Evolutionary conservation across 1,140 invertebrate genomes (phyloP).

Genomic region (Xylocopa sonorina): DNA sequence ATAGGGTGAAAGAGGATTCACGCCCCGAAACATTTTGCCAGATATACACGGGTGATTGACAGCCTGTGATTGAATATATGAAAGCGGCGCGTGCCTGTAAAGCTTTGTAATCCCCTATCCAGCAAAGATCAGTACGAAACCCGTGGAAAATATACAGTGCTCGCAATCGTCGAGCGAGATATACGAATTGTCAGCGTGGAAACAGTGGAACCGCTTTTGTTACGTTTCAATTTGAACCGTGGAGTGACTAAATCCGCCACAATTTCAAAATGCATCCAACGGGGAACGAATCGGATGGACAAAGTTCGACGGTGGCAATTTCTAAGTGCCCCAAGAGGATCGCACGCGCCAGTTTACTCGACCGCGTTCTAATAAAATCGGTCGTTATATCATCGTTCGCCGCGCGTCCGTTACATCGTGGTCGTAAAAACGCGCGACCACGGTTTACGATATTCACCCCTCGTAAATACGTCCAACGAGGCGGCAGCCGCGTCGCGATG

Average conservation of each 20-base stretch:
- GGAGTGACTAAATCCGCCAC: too few species aligned
- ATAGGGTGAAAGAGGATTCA: not conserved
- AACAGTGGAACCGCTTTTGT: too few species aligned
- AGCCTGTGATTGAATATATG: not conserved
- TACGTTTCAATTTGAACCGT: too few species aligned
- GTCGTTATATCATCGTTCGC: not conserved
- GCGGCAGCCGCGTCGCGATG: too few species aligned
- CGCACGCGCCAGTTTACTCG: not conserved
- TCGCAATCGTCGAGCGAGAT: too few species aligned
- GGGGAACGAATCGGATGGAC: too few species aligned
- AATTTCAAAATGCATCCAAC: not conserved
- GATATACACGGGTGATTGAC: not conserved
- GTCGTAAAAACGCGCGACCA: conserved; percentile 13
- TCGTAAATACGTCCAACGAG: not conserved
- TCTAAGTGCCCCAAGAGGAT: too few species aligned
- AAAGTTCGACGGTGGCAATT: too few species aligned
- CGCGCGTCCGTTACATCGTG: not conserved
- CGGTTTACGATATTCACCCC: not conserved
- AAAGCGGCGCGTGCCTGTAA: not conserved
- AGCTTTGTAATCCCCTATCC: not conserved
- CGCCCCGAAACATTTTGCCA: not conserved
- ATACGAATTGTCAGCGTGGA: too few species aligned
- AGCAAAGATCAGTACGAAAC: not conserved
- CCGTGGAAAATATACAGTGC: too few species aligned
- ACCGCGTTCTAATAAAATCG: not conserved